Base-by-base conservation (phyloP, 1,140 invertebrate genomes). In the Ostrea denselamellosa region DNA sequence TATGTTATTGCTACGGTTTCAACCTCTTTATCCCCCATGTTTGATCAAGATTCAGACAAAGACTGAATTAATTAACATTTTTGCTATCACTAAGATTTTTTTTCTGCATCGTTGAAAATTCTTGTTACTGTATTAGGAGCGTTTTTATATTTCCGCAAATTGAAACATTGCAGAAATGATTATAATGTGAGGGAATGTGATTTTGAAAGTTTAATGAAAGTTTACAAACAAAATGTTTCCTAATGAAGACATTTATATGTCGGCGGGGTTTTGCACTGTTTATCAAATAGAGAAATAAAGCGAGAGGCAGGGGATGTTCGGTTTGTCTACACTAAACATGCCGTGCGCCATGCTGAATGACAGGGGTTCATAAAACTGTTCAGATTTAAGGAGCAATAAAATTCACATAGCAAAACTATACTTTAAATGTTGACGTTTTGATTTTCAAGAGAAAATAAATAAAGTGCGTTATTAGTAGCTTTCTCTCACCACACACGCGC, bases 381-480 rank as follows among this genome's bases (percentile, higher is more conserved):
- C 65, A 25, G 65, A 25, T 71, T 71, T 71, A 71, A 71, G 65
- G 65, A 71, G 65, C 65, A 71, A 71, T 71, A 71, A 71, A 71
- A 71, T 71, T 71, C 65, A 71, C 65, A 28, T 71, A 54, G 81
- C 81, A 54, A 52, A 83, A 54, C 28, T 51, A 83, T 83, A 83
- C 81, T 83, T 83, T 51, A 71, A 83, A 83, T 51, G 81, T 83
- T 83, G 81, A 83, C 81, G 81, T 51, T 83, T 83, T 83, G 52
- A 83, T 83, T 83, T 83, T 51, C 81, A 83, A 22, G 28, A 83
- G 81, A 83, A 83, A 83, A 83, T 83, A 83, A 83, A 83, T 83
- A 83, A 83, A 83, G 81, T 83, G 81, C 81, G 52, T 83, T 83
- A 83, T 83, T 83, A 83, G 81, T 54, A n/a, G 65, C 28, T 25